Evolutionary conservation across 2,888 invertebrate species (phyloP).

Genomic region (Lingula anatina): DNA sequence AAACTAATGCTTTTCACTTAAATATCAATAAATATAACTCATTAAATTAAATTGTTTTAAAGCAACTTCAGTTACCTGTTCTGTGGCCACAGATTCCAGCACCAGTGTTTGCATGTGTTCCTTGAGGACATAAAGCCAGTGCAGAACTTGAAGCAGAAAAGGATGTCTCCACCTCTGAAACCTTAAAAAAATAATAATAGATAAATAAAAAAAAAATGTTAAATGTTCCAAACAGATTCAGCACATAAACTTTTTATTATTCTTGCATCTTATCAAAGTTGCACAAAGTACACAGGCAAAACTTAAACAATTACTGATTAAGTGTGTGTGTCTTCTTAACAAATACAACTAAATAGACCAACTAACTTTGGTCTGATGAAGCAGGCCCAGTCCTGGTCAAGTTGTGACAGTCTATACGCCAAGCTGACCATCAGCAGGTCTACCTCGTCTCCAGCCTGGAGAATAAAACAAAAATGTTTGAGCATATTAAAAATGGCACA

Average conservation of each 20-base stretch:
- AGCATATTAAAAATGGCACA: neutral
- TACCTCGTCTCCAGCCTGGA: conserved; percentile 20
- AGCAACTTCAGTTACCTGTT: conserved; percentile 17
- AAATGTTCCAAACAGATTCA: too few species aligned
- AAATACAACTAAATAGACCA: too few species aligned
- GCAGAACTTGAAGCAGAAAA: conserved; percentile 18
- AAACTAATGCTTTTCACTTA: too few species aligned
- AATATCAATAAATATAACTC: too few species aligned
- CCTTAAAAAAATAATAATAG: conserved; percentile 12
- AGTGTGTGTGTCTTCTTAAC: too few species aligned
- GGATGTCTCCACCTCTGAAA: conserved; percentile 26
- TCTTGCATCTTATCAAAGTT: too few species aligned
- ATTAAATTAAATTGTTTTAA: neutral
- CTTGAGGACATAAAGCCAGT: conserved; percentile 23
- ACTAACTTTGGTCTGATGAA: conserved; percentile 30
- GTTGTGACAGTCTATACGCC: conserved; percentile 32
- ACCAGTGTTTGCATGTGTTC: conserved; percentile 21
- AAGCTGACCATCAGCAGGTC: conserved; percentile 32
- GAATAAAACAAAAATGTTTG: neutral
- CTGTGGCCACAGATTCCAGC: conserved; percentile 20
- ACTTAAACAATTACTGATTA: too few species aligned
- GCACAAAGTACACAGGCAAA: too few species aligned
- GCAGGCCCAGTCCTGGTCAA: conserved; percentile 31
- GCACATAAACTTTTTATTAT: too few species aligned
- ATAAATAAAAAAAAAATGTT: too few species aligned